Conservation (phyloP, 2,113 vertebrate genomes). For the Plotosus lineatus region DNA sequence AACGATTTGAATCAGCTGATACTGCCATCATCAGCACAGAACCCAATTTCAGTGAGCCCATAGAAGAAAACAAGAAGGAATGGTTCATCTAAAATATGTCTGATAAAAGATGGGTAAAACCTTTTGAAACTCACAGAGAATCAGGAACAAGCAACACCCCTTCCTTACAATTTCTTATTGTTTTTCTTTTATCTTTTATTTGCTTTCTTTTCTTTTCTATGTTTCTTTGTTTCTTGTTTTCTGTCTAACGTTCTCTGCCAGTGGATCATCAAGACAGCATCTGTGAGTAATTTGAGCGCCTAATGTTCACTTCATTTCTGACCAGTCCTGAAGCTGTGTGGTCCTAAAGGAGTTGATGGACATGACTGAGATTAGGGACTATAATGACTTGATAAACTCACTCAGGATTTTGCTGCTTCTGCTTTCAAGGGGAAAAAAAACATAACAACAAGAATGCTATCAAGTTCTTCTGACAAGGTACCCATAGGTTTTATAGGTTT, state of each 20-base stretch:
- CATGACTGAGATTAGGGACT: background rate
- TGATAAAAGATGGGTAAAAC: background rate
- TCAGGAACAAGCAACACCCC: background rate
- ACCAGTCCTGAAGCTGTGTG: background rate
- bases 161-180: slow-evolving; percentile 12
- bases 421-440: background rate
- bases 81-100: slow-evolving; percentile 86
- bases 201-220: background rate
- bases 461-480: no score
- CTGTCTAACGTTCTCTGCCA: background rate
- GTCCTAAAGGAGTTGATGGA: background rate
- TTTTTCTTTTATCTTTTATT: background rate
- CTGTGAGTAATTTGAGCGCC: background rate
- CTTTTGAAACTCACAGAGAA: background rate
- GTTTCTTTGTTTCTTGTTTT: slow-evolving; percentile 4
- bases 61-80: slow-evolving; percentile 97
- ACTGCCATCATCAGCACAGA: slow-evolving; percentile 75
- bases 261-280: background rate
- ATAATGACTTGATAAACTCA: background rate
- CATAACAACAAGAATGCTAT: no score
- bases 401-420: background rate
- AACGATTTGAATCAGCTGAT: slow-evolving; percentile 81
- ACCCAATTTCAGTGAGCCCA: slow-evolving; percentile 93
- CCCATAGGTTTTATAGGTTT: no score
- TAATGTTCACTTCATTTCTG: background rate